phyloP scores from a whole-genome alignment of 2,888 invertebrate genomes.

The Acanthacorydalis orientalis region DNA sequence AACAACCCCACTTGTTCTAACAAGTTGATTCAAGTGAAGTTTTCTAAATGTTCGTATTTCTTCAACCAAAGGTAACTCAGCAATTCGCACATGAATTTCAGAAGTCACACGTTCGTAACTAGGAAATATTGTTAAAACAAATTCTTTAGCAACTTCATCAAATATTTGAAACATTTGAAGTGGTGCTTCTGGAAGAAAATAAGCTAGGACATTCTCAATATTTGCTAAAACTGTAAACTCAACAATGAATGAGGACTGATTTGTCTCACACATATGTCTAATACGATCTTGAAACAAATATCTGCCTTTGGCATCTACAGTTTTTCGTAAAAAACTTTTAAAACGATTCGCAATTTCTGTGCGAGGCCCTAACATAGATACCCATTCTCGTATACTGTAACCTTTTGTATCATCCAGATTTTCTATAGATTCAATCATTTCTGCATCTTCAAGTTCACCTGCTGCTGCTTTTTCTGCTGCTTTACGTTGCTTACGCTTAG shows the following conservation, averaged over 20 bases:
- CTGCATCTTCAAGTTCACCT: constrained; percentile 57
- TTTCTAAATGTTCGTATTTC: constrained; percentile 85
- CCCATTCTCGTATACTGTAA: constrained; percentile 89
- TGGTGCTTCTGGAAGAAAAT: constrained; percentile 95
- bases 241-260: constrained; percentile 76
- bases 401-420: constrained; percentile 97
- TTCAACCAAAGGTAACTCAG: constrained; percentile 89
- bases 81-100: constrained; percentile 89
- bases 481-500: constrained; percentile 47
- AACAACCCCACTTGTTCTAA: constrained; percentile 86
- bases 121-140: constrained; percentile 87
- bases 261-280: constrained; percentile 84
- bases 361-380: constrained; percentile 83
- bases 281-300: constrained; percentile 87
- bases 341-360: constrained; percentile 90
- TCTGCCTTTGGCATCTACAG: constrained; percentile 70
- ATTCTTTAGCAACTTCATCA: constrained; percentile 83
- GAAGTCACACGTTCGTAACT: constrained; percentile 88
- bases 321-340: constrained; percentile 84
- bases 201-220: constrained; percentile 85
- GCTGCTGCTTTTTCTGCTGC: constrained; percentile 79
- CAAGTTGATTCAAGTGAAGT: constrained; percentile 83
- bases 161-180: constrained; percentile 93
- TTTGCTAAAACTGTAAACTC: constrained; percentile 84
- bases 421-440: constrained; percentile 91